Evolutionary conservation across 2,888 invertebrate species (phyloP).

Genomic region (Phaonia tiefii): DNA sequence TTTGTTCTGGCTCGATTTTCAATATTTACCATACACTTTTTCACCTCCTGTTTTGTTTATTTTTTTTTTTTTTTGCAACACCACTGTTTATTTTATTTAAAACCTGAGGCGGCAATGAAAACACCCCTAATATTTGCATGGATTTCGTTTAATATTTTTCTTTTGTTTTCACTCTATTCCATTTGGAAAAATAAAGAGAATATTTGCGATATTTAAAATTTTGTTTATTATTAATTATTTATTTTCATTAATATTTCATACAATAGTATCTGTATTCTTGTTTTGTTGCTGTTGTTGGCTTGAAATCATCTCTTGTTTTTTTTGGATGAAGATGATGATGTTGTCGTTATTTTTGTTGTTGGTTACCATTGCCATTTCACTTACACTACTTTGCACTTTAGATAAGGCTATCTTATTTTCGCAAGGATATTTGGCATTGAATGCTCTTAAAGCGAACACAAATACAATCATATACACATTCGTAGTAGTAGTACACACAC

Average conservation of each 20-base stretch:
- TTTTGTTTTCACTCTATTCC: not conserved
- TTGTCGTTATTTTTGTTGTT: constrained; percentile 5
- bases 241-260: too few species aligned
- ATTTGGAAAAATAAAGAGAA: too few species aligned
- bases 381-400: constrained; percentile 32
- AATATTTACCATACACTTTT: constrained; percentile 6
- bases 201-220: not conserved
- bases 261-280: not conserved
- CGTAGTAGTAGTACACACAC: constrained; percentile 12
- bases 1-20: constrained; percentile 25
- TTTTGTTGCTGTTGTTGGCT: constrained; percentile 6
- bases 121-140: constrained; percentile 23
- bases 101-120: not conserved
- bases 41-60: not conserved
- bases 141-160: constrained; percentile 8
- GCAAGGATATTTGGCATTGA: constrained; percentile 67
- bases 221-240: not conserved
- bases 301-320: constrained; percentile 37
- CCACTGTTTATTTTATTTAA: not conserved
- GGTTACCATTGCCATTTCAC: constrained; percentile 43
- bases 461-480: constrained; percentile 40
- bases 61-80: not conserved
- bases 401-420: constrained; percentile 55
- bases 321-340: too few species aligned
- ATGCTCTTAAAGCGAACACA: constrained; percentile 35